Evolutionary conservation across 2,888 invertebrate genomes (phyloP), one percentile per base, ranked within the genome.

Genomic region (Mesorhabditis spiculigera): DNA sequence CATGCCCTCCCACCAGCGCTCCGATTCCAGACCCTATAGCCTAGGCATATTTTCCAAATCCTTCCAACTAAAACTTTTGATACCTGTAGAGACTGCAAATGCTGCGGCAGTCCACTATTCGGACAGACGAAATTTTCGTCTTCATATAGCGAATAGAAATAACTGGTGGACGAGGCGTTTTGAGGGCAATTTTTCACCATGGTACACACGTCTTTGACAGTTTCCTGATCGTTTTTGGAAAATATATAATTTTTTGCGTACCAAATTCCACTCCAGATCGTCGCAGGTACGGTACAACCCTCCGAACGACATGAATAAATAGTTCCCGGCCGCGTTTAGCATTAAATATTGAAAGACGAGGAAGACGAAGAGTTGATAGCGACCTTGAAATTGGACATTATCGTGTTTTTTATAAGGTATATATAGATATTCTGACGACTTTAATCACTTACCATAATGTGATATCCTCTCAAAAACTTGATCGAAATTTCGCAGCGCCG

Each of bases 1-100:
- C 45, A 68, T 78, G 78, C 8, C 77, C 77, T 16, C 75, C 77
- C 6, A 78, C 45, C 43, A 78, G 58, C 44, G 78, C 78, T 8
- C 78, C 78, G 16, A 78, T 67, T 0, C 75, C 77, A 10, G 75
- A 74, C 10, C 75, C 78, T 10, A 78, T 66, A 5, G 77, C 75
- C 65, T 63, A 63, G 16, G n/a, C 3, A 50, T 13, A n/a, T 13
- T 13, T 50, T 10, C 10, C 3, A 50, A 13, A 13, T 10, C 10
- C 58, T 50, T 50, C n/a, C n/a, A n/a, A n/a, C n/a, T n/a, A n/a
- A n/a, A n/a, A n/a, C 10, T 13, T 50, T n/a, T 10, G 0, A 10
- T 50, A 63, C 63, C 41, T 78, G 78, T 4, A 78, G 16, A 8
- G 78, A 74, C 61, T 76, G 75, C 71, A 78, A 68, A 65, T 75